These are phyloP conservation scores for Dryobates pubescens DNA, from an alignment of 2,797 vertebrate species.

Conservation along the genomic window DNA sequence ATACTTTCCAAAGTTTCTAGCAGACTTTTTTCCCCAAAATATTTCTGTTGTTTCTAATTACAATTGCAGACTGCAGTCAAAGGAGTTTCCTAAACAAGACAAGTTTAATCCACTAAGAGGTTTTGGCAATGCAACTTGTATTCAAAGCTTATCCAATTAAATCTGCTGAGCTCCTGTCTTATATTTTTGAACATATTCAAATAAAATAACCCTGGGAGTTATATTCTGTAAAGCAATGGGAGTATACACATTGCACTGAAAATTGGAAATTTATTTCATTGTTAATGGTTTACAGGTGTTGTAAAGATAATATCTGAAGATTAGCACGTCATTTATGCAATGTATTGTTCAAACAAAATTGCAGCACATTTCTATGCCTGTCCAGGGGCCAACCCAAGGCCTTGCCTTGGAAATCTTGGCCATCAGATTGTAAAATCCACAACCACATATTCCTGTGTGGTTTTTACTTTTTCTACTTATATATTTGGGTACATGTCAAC, in stretches of 20 bases:
- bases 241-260: neutral
- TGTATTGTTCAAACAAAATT: neutral
- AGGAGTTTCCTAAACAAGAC: neutral
- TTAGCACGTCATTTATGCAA: neutral
- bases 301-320: neutral
- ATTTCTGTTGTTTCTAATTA: neutral
- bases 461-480: neutral
- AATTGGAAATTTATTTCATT: neutral
- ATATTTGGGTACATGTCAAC: neutral
- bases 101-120: neutral
- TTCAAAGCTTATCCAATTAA: neutral
- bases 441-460: neutral
- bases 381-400: neutral
- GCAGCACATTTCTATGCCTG: neutral
- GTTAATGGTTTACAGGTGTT: neutral
- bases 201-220: neutral
- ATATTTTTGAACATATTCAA: neutral
- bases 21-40: neutral
- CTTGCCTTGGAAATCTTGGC: neutral
- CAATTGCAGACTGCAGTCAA: neutral
- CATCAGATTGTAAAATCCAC: neutral
- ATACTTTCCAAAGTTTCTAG: neutral
- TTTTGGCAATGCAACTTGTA: neutral
- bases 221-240: neutral
- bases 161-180: neutral